Evolutionary conservation across 2,797 vertebrate species (phyloP), one percentile per base, ranked within the genome.

Genomic region (Lacerta viridis): DNA sequence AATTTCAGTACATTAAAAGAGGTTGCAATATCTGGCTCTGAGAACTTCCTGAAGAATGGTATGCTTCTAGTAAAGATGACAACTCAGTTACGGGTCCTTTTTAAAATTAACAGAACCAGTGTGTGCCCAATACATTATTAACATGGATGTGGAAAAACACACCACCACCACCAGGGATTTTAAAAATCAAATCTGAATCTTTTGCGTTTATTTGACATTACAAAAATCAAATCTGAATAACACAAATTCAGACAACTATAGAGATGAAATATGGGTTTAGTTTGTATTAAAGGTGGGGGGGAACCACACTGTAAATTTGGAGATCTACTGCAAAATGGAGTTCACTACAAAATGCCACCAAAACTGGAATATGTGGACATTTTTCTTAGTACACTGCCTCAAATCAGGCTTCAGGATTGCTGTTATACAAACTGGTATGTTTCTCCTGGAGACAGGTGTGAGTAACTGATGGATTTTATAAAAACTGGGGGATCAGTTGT

Each of bases 211-310:
- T 75, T 87, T 90, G 0, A 50, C 55, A 87, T 33, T 10, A 66
- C 85, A 25, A 3, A 71, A 11, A 18, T 18, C 61, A 75, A 84
- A 17, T 55, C 83, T 86, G 10, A 79, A 81, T 68, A 84, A 4
- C 29, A 66, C 87, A 89, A 72, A 86, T 83, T 71, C 87, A 84
- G 78, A 87, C 89, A 80, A 50, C 29, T 81, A 69, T 27, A 25
- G 64, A 64, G 17, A 64, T 23, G 20, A 18, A 23, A 18, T 64
- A 64, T 55, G 50, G 13, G 50, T 4, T 55, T 55, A 55, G 50
- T 55, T 55, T 55, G 50, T 55, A 55, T 55, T 55, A 55, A 55
- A 15, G 50, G 13, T 13, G 6, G 43, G 50, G 13, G 1, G 2
- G 3, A 50, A 15, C 13, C 3, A 55, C 50, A 55, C 50, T 4